These are phyloP conservation scores for Ptilorrhoa leucosticta DNA, from an alignment of 2,113 vertebrate species.

Conservation along the genomic window DNA sequence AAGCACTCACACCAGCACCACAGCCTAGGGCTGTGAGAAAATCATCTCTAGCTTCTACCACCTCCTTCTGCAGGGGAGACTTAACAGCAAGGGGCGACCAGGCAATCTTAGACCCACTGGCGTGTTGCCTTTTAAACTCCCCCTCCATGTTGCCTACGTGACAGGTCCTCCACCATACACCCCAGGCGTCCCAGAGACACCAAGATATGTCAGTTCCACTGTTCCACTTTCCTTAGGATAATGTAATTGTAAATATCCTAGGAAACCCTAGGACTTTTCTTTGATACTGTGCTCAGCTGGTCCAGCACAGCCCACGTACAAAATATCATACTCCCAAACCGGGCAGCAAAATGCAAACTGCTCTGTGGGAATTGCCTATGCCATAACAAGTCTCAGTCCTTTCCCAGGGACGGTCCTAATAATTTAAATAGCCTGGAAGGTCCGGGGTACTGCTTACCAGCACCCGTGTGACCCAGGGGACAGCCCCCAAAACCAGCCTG, in stretches of 20 bases:
- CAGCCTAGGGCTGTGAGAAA: neutral
- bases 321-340: neutral
- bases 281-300: neutral
- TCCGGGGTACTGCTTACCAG: neutral
- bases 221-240: neutral
- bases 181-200: neutral
- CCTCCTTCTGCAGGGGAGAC: neutral
- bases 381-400: neutral
- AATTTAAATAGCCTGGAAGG: neutral
- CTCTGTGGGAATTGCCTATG: neutral
- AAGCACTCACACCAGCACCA: neutral
- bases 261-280: neutral
- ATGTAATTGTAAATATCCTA: neutral
- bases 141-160: neutral
- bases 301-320: neutral
- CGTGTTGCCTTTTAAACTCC: neutral
- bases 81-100: neutral
- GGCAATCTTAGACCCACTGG: neutral
- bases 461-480: fast-evolving
- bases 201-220: neutral
- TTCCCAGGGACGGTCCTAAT: neutral
- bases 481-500: neutral
- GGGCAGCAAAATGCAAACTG: neutral
- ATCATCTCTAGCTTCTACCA: neutral
- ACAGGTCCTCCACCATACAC: fast-evolving